Evolutionary conservation across 2,888 invertebrate genomes (phyloP).

Genomic region (Taenaris catops): DNA sequence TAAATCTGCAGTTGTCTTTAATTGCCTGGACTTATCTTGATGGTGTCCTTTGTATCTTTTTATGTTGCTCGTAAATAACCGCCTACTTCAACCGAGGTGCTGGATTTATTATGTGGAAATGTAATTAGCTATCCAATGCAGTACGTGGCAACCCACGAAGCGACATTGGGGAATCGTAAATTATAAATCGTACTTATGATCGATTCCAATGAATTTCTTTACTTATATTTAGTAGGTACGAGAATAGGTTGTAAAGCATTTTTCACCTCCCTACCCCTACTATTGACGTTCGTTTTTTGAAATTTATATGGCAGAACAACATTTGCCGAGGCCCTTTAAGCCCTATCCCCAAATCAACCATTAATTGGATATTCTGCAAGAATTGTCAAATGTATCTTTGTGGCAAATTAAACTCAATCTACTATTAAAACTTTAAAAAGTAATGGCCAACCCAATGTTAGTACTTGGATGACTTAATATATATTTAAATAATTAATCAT

Average conservation of each 20-base stretch:
- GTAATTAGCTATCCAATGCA: conserved; percentile 47
- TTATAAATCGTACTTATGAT: neutral
- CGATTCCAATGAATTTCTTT: neutral
- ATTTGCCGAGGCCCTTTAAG: no score
- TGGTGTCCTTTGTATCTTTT: conserved; percentile 53
- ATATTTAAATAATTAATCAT: no score
- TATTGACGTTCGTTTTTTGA: no score
- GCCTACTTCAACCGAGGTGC: conserved; percentile 39
- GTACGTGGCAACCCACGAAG: conserved; percentile 33
- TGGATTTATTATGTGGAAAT: conserved; percentile 49
- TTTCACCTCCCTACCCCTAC: neutral
- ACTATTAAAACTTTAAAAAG: no score
- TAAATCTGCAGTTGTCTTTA: conserved; percentile 31
- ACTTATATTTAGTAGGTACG: neutral
- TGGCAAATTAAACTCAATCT: no score
- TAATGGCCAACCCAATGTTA: no score
- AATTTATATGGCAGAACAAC: no score
- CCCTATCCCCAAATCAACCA: no score
- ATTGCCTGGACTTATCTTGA: conserved; percentile 41
- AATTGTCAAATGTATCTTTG: no score
- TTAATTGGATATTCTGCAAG: no score
- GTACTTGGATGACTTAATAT: no score
- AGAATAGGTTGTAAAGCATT: no score
- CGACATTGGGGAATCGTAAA: conserved; percentile 1
- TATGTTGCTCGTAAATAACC: conserved; percentile 57